phyloP scores from a whole-genome alignment of 2,888 invertebrate species.

The Epiblema foenella region DNA sequence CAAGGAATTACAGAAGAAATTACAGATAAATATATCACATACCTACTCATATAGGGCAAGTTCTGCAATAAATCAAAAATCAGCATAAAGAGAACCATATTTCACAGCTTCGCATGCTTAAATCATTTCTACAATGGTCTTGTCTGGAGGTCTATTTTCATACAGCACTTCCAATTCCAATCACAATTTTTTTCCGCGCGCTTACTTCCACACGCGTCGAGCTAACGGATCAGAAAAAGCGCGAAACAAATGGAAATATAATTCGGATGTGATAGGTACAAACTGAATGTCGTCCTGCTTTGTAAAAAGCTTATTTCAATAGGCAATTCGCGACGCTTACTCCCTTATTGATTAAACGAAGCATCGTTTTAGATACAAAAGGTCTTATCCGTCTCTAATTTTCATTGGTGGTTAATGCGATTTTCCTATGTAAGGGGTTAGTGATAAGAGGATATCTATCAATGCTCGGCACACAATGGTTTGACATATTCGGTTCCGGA shows the following conservation, averaged over 20 bases:
- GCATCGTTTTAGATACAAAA: not conserved
- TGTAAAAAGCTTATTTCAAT: not conserved
- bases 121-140: not conserved
- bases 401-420: not conserved
- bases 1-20: no score
- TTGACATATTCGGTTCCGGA: slow-evolving; percentile 39
- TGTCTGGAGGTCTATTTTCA: not conserved
- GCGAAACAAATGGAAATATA: not conserved
- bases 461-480: slow-evolving; percentile 41
- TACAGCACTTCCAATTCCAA: not conserved
- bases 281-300: not conserved
- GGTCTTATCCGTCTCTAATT: not conserved
- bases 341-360: not conserved
- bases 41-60: not conserved
- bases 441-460: slow-evolving; percentile 42
- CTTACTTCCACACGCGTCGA: not conserved
- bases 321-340: not conserved
- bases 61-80: slow-evolving; percentile 9
- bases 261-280: not conserved
- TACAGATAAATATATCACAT: no score
- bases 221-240: not conserved
- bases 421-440: not conserved
- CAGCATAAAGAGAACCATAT: slow-evolving; percentile 13
- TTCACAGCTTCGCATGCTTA: not conserved
- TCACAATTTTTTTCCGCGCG: not conserved